These are phyloP conservation scores for Barbus barbus DNA, from an alignment of 2,113 vertebrate species.

Conservation along the genomic window DNA sequence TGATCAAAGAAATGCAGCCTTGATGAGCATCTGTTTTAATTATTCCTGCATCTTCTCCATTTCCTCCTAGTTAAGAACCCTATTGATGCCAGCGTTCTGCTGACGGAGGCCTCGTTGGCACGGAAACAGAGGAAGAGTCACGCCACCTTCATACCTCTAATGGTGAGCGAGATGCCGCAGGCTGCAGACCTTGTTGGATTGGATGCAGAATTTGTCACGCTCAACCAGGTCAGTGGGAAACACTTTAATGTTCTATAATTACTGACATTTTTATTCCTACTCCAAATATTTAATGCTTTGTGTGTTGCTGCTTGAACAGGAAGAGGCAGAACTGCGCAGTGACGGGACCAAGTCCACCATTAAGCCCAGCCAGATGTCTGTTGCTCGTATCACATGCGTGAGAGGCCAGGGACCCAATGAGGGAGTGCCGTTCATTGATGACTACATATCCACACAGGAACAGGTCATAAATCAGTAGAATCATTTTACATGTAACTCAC, in stretches of 20 bases:
- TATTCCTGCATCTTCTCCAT: background rate
- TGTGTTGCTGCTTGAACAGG: conserved; percentile 69
- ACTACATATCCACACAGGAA: conserved; percentile 98
- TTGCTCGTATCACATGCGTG: conserved; percentile 96
- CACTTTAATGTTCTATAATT: background rate
- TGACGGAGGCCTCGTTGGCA: conserved; percentile 93
- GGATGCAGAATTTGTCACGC: conserved; percentile 95
- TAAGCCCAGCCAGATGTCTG: conserved; percentile 99
- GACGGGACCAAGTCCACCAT: conserved; percentile 99
- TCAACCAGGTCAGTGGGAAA: conserved; percentile 84
- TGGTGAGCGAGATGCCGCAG: conserved; percentile 97
- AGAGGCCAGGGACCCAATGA: conserved; percentile 94
- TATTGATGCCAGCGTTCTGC: conserved; percentile 92
- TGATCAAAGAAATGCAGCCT: background rate
- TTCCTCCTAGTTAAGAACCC: conserved; percentile 92
- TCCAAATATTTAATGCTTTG: background rate
- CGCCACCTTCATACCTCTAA: conserved; percentile 97
- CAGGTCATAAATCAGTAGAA: conserved; percentile 78
- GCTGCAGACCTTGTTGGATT: conserved; percentile 90
- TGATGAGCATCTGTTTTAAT: no score
- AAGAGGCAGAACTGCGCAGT: conserved; percentile 95
- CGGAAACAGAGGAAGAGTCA: conserved; percentile 97
- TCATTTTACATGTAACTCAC: background rate
- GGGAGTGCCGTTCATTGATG: conserved; percentile 96
- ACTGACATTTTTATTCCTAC: background rate